Base-by-base conservation (phyloP, 2,888 invertebrate genomes). In the Phyllotreta cruciferae region DNA sequence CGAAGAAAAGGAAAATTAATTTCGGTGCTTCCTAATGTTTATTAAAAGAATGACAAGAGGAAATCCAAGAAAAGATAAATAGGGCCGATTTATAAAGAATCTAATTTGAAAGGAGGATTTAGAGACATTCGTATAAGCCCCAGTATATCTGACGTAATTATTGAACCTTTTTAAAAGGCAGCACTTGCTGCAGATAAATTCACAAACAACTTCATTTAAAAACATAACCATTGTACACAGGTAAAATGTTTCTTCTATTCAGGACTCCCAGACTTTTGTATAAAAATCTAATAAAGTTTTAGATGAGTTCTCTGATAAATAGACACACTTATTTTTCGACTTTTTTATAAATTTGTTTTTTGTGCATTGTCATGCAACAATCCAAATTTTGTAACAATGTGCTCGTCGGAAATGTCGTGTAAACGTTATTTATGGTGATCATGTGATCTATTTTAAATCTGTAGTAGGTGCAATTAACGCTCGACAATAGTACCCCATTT, bases 151-250 rank as follows among this genome's bases (percentile, higher is more conserved):
- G 70, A 73, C 71, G 70, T 68, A 73, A 74, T 73, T 74, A 73
- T 74, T 70, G 63, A 37, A 13, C 53, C 49, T 57, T 66, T 71
- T 66, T 53, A 50, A 58, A 62, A 67, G 53, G 62, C 58, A 66
- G 67, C 64, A 55, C 60, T 64, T 62, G 60, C 62, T 60, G 63
- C 69, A 68, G 14, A 49, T 57, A 49, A 57, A 57, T 49, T 49
- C 35, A 24, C 39, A 57, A 70, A 71, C 69, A 68, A 71, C 67
- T 71, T 71, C 71, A 71, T 74, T 74, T 71, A 71, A 72, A 74
- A 75, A 75, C 71, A 73, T 73, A 72, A 72, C 71, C 73, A 72
- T 73, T 71, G 72, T 73, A 73, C 70, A 71, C 72, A 73, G 71
- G 70, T 72, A 66, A 68, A 63, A 24, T 24, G 24, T 4, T 24